Percentiles rank a stretch among this genome's conserved stretches.
These are phyloP conservation scores for Danionella dracula DNA, from an alignment of 2,797 vertebrate genomes.

Conservation along the genomic window DNA sequence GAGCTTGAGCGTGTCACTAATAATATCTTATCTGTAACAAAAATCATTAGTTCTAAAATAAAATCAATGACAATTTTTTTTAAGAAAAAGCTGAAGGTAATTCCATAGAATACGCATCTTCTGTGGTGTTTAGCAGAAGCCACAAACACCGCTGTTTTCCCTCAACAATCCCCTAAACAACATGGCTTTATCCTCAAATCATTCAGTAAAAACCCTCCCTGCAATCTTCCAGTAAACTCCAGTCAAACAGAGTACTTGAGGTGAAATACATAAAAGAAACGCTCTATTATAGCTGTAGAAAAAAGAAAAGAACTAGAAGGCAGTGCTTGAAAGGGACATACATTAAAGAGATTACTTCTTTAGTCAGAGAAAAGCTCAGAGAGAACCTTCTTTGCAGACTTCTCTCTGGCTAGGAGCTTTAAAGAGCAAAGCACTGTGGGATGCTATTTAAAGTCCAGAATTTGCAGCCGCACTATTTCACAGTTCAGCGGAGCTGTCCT, in stretches of 20 bases:
- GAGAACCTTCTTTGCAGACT: constrained; percentile 18
- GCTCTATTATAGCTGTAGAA: not conserved
- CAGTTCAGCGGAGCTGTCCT: constrained; percentile 48
- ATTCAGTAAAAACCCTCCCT: too few species aligned
- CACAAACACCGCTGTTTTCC: too few species aligned
- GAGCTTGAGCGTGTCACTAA: too few species aligned
- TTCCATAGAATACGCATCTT: too few species aligned
- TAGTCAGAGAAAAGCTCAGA: constrained; percentile 5
- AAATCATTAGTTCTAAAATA: too few species aligned
- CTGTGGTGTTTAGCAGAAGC: too few species aligned
- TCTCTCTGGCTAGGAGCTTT: constrained; percentile 23
- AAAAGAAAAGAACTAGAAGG: not conserved
- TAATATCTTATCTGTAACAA: too few species aligned
- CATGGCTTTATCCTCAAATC: too few species aligned
- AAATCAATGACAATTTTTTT: too few species aligned
- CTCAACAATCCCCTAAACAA: too few species aligned
- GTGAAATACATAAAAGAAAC: not conserved
- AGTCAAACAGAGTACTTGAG: not conserved
- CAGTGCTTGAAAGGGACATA: not conserved
- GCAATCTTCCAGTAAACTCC: too few species aligned
- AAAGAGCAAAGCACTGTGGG: constrained; percentile 43
- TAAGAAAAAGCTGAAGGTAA: too few species aligned
- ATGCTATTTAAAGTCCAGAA: constrained; percentile 39
- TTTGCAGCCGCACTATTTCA: constrained; percentile 45
- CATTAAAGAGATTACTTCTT: constrained; percentile 21